A percentile compares a stretch with the other conserved stretches of the same genome.
These are phyloP conservation scores for Leptinotarsa lineolata DNA, from an alignment of 1,140 invertebrate genomes.

Conservation along the genomic window DNA sequence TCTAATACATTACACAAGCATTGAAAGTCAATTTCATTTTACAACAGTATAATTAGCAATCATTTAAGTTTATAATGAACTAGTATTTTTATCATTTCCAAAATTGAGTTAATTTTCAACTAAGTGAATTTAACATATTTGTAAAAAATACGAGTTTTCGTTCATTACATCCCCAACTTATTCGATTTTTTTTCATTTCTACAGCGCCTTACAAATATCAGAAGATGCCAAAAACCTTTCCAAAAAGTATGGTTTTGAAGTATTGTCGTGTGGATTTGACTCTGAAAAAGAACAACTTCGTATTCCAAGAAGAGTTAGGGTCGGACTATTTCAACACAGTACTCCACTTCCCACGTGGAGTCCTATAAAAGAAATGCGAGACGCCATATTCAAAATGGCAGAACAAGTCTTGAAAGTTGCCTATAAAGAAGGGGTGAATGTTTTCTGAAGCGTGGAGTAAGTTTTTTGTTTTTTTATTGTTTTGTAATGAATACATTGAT, in stretches of 20 bases:
- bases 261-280: conserved; percentile 74
- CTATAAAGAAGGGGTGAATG: conserved; percentile 78
- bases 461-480: conserved; percentile 47
- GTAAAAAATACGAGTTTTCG: neutral
- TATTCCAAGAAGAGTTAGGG: conserved; percentile 69
- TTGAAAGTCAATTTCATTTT: no score
- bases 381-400: conserved; percentile 80
- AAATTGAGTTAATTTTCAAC: neutral
- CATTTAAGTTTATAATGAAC: neutral
- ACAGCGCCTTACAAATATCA: neutral
- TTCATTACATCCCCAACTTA: neutral
- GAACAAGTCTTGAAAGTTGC: conserved; percentile 78
- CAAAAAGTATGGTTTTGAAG: conserved; percentile 70
- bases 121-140: neutral
- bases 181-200: neutral
- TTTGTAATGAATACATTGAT: no score
- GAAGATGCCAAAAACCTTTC: conserved; percentile 54
- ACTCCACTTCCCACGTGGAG: conserved; percentile 78
- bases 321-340: conserved; percentile 81
- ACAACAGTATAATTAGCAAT: no score
- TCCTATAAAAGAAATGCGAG: conserved; percentile 76
- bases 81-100: neutral
- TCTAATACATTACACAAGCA: no score
- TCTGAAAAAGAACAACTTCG: conserved; percentile 69
- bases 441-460: conserved; percentile 97